These are phyloP conservation scores for Temnothorax ravouxi DNA, from an alignment of 2,888 invertebrate genomes.

Conservation along the genomic window DNA sequence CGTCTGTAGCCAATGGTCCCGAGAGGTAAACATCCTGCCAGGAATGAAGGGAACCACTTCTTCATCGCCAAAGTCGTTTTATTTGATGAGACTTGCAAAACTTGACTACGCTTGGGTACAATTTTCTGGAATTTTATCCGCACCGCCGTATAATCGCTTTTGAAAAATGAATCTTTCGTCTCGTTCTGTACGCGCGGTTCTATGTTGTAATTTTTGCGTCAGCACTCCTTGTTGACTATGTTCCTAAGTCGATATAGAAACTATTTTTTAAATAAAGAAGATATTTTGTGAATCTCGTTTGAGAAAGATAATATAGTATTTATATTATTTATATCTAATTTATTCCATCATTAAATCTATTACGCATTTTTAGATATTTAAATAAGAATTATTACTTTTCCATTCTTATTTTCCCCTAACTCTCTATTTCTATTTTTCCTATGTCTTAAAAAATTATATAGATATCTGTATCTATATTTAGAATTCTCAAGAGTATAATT, in stretches of 20 bases:
- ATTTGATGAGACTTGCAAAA: conserved; percentile 40
- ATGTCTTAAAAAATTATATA: neutral
- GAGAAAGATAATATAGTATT: neutral
- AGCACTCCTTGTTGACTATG: no score
- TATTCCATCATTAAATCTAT: neutral
- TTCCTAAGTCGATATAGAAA: neutral
- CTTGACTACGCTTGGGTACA: conserved; percentile 26
- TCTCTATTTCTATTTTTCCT: neutral
- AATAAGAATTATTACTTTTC: neutral
- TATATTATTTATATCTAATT: neutral
- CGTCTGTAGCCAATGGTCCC: conserved; percentile 60
- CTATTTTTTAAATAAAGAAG: neutral
- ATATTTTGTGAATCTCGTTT: neutral
- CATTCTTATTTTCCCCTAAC: neutral
- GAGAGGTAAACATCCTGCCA: conserved; percentile 73
- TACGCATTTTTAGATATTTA: neutral
- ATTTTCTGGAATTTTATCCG: conserved; percentile 48
- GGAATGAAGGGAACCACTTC: conserved; percentile 43
- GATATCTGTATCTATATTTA: conserved; percentile 2
- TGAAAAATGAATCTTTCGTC: conserved; percentile 60
- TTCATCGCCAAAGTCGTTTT: conserved; percentile 56
- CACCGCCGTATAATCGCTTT: conserved; percentile 40
- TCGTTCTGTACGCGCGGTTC: neutral
- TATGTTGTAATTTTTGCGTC: neutral
- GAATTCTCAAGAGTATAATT: neutral